These are phyloP conservation scores for Chouioia cunea DNA, from an alignment of 2,888 invertebrate species.

Conservation along the genomic window DNA sequence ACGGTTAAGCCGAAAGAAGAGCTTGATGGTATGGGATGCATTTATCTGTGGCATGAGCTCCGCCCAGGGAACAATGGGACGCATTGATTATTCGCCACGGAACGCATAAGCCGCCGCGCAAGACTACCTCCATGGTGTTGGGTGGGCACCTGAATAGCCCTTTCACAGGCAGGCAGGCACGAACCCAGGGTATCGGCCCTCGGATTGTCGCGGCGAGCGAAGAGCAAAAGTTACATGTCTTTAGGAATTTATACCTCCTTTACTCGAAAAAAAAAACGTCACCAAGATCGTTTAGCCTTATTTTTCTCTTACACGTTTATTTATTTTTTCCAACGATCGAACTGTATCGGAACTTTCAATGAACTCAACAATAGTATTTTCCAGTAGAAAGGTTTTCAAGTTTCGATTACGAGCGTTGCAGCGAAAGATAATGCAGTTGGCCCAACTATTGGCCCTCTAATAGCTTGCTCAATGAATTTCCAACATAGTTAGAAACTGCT, in stretches of 20 bases:
- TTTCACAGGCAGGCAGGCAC: constrained; percentile 9
- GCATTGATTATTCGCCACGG: constrained; percentile 61
- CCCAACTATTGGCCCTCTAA: constrained; percentile 7
- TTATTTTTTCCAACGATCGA: too few species aligned
- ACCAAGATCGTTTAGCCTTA: too few species aligned
- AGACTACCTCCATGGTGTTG: constrained; percentile 50
- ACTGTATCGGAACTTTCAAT: too few species aligned
- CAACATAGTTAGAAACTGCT: constrained; percentile 10
- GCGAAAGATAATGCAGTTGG: constrained; percentile 3
- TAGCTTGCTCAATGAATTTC: constrained; percentile 18
- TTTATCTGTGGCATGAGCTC: constrained; percentile 35
- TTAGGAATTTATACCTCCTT: too few species aligned
- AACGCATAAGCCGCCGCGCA: constrained; percentile 54
- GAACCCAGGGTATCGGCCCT: constrained; percentile 6
- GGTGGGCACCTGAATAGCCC: constrained; percentile 56
- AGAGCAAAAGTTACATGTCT: too few species aligned
- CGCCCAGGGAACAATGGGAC: constrained; percentile 53
- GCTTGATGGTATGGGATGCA: constrained; percentile 10
- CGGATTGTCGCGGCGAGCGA: too few species aligned
- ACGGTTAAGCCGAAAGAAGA: neutral
- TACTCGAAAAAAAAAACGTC: too few species aligned
- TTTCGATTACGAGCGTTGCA: constrained; percentile 20
- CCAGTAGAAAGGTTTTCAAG: too few species aligned
- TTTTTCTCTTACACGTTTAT: too few species aligned
- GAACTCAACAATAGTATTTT: too few species aligned